Conservation (phyloP, 2,113 vertebrate species). For the Apodemus sylvaticus region DNA sequence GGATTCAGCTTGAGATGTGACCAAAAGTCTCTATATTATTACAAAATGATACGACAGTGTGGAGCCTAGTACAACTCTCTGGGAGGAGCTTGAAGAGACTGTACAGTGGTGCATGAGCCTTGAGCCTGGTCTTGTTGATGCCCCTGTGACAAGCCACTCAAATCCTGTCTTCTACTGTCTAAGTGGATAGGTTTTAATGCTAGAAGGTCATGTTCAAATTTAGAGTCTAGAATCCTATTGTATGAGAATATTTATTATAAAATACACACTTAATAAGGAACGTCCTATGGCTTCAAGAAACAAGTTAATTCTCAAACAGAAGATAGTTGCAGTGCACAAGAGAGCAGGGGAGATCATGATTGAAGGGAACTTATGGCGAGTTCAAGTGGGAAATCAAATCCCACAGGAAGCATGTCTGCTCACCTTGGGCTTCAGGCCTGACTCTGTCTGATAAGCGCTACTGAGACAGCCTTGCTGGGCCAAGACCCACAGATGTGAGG, state of each 20-base stretch:
- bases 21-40: background rate
- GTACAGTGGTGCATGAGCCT: background rate
- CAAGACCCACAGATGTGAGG: background rate
- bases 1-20: background rate
- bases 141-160: constrained; percentile 61
- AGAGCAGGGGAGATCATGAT: background rate
- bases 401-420: background rate
- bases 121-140: constrained; percentile 57
- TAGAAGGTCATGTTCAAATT: background rate
- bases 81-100: background rate
- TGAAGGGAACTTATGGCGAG: background rate
- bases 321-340: background rate
- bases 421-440: background rate
- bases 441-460: background rate
- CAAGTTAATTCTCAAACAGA: background rate
- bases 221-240: background rate
- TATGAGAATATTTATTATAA: background rate
- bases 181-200: background rate
- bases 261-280: background rate
- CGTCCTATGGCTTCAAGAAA: background rate
- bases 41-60: background rate
- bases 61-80: background rate
- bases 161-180: background rate
- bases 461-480: background rate
- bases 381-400: background rate